phyloP scores from a whole-genome alignment of 2,113 vertebrate species.

The Nothoprocta pentlandii region DNA sequence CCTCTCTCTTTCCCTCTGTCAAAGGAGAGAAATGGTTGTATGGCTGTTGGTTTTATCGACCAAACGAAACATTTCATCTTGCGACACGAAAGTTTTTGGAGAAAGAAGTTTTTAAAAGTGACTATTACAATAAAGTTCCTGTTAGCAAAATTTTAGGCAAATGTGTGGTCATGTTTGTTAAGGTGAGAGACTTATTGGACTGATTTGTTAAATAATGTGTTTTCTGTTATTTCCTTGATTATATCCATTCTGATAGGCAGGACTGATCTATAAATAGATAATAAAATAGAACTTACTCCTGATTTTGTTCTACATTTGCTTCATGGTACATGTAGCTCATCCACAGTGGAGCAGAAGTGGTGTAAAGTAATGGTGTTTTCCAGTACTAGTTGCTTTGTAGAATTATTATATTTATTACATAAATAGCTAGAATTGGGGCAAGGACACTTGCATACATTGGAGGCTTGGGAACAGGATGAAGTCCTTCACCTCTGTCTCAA shows the following conservation, averaged over 20 bases:
- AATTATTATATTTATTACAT: neutral
- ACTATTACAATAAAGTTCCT: slow-evolving; percentile 98
- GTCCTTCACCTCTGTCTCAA: neutral
- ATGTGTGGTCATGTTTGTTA: slow-evolving; percentile 99
- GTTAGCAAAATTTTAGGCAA: slow-evolving; percentile 98
- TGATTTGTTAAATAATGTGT: neutral
- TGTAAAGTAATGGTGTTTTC: neutral
- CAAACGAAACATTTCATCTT: slow-evolving; percentile 97
- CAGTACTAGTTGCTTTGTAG: neutral
- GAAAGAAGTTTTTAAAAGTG: slow-evolving; percentile 99
- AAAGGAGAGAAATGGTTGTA: slow-evolving; percentile 98
- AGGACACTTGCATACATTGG: neutral
- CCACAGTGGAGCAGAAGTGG: neutral
- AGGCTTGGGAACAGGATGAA: neutral
- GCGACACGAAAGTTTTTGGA: slow-evolving; percentile 98
- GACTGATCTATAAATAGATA: neutral
- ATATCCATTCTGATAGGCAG: neutral
- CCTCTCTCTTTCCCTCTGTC: neutral
- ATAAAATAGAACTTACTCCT: neutral
- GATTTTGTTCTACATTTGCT: neutral
- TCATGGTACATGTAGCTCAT: neutral
- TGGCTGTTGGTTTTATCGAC: slow-evolving; percentile 99
- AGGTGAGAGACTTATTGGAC: slow-evolving; percentile 81
- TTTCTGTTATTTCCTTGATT: neutral
- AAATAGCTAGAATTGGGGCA: neutral